Evolutionary conservation across 2,888 invertebrate genomes (phyloP).

Genomic region (Agapetus fuscipes): DNA sequence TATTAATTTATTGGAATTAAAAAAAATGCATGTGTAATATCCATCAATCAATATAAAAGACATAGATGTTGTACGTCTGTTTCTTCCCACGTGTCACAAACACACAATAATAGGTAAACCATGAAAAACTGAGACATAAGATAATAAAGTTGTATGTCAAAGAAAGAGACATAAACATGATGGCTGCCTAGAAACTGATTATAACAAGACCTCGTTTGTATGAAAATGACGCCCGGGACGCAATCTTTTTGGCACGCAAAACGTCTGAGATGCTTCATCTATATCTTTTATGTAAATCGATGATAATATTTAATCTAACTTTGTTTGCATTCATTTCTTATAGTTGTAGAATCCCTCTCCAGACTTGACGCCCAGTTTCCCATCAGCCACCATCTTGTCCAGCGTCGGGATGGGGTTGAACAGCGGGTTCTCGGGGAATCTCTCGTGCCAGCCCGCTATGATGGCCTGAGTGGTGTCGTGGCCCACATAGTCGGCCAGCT

Average conservation of each 20-base stretch:
- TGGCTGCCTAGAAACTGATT: too few species aligned
- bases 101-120: too few species aligned
- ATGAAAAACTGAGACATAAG: too few species aligned
- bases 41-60: too few species aligned
- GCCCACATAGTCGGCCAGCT: conserved; percentile 75
- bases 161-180: too few species aligned
- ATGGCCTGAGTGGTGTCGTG: conserved; percentile 70
- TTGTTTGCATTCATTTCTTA: conserved; percentile 33
- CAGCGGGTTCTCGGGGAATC: conserved; percentile 54
- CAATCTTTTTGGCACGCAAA: background rate
- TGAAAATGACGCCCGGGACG: too few species aligned
- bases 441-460: conserved; percentile 69
- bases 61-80: too few species aligned
- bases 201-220: too few species aligned
- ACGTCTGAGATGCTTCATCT: background rate
- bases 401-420: conserved; percentile 50
- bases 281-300: background rate
- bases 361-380: conserved; percentile 70
- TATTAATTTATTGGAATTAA: too few species aligned
- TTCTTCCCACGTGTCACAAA: too few species aligned
- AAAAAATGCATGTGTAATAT: too few species aligned
- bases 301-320: background rate
- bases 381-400: conserved; percentile 61
- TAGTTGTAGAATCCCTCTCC: conserved; percentile 83
- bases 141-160: too few species aligned